These are phyloP conservation scores for Xylota sylvarum DNA, from an alignment of 2,888 invertebrate species.

Conservation along the genomic window DNA sequence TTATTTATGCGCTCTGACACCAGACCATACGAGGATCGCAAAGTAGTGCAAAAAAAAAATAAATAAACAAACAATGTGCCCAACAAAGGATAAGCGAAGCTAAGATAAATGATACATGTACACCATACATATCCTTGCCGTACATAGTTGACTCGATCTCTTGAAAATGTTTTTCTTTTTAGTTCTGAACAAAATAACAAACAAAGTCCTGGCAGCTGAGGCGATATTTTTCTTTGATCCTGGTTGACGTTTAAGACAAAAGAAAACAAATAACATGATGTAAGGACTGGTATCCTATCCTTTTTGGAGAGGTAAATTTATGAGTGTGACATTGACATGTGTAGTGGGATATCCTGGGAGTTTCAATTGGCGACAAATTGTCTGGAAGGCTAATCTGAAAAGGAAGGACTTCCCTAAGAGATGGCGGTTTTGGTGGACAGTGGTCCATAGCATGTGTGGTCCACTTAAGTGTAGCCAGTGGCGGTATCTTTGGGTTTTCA, in stretches of 20 bases:
- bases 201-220: conserved; percentile 53
- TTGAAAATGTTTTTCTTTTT: conserved; percentile 14
- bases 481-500: conserved; percentile 47
- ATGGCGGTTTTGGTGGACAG: conserved; percentile 59
- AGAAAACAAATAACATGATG: conserved; percentile 65
- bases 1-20: conserved; percentile 61
- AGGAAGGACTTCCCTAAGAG: not conserved
- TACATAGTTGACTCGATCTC: not conserved
- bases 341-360: conserved; percentile 22
- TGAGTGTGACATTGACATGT: conserved; percentile 64
- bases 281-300: conserved; percentile 29
- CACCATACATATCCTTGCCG: not conserved
- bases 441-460: conserved; percentile 66
- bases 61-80: conserved; percentile 36
- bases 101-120: conserved; percentile 48
- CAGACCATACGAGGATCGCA: conserved; percentile 43
- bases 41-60: conserved; percentile 49
- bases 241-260: conserved; percentile 65
- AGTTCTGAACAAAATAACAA: conserved; percentile 21
- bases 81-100: not conserved
- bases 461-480: conserved; percentile 48
- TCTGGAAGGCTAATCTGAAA: conserved; percentile 26
- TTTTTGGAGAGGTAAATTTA: conserved; percentile 54
- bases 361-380: conserved; percentile 63
- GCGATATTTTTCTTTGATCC: conserved; percentile 57